Evolutionary conservation across 2,113 vertebrate species (phyloP), one percentile per base, ranked within the genome.

Genomic region (Trinectes maculatus): DNA sequence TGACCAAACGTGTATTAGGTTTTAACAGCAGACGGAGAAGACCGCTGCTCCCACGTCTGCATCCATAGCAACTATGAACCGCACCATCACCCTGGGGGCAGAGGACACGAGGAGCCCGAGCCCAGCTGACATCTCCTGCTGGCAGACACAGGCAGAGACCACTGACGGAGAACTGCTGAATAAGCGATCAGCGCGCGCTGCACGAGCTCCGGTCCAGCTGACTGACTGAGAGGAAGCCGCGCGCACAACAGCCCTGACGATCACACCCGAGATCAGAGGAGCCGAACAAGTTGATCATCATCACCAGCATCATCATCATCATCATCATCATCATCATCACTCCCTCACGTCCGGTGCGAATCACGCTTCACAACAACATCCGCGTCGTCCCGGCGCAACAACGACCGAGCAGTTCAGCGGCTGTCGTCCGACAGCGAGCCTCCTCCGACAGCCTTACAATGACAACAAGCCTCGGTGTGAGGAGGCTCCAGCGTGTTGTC

Each of bases 201-300:
- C 68, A 40, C n/a, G 61, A 51, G 48, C 69, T 70, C 4, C 49
- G 21, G 51, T 77, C 74, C 77, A 75, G 59, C 68, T 51, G 67
- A 43, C 43, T 56, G 49, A 52, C 3, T 24, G 25, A 62, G 18
- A 34, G 10, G 37, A 44, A 57, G 25, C 74, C 47, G 25, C n/a
- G 29, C 21, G 25, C n/a, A n/a, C n/a, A 40, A 12, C 42, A 61
- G 49, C 33, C 36, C 51, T 8, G 56, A 34, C 43, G 18, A 63
- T 28, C 70, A 34, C 68, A 16, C 13, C 61, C 16, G 39, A 63
- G 62, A 76, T 58, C 7, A 61, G 34, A 72, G 18, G n/a, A 48
- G 55, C 26, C 36, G 4, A 25, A 48, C 57, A 63, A 68, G 59
- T 76, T 51, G 26, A 53, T 21, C 16, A 19, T 19, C 54, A 76